phyloP scores from a whole-genome alignment of 2,113 vertebrate genomes.

The Thryonomys swinderianus region DNA sequence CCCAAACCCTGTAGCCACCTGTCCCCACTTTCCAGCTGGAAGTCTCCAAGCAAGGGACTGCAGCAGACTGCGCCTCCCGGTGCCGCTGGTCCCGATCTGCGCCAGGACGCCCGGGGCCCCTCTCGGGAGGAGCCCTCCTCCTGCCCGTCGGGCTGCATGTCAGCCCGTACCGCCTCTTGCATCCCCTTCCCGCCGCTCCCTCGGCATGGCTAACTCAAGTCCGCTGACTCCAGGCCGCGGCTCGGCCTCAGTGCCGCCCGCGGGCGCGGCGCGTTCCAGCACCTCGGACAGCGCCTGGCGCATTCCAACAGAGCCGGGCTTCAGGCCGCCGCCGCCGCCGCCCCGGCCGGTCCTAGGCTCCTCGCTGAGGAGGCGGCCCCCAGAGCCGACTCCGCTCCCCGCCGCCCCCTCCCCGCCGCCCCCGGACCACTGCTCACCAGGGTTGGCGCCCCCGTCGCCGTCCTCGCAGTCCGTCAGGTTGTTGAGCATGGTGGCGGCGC shows the following conservation, averaged over 20 bases:
- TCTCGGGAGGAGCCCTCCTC: constrained; percentile 42
- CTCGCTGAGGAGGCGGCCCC: constrained; percentile 55
- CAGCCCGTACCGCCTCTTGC: constrained; percentile 55
- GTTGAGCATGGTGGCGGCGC: constrained; percentile 94
- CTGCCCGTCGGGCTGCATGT: constrained; percentile 69
- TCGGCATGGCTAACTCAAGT: not conserved
- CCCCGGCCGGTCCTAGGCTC: constrained; percentile 5
- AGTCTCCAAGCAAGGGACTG: constrained; percentile 72
- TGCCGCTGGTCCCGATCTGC: constrained; percentile 50
- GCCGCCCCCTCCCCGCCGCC: constrained; percentile 52
- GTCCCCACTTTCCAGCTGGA: constrained; percentile 53
- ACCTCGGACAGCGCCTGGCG: constrained; percentile 83
- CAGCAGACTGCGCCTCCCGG: constrained; percentile 70
- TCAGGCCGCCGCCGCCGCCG: not conserved
- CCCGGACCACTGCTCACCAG: constrained; percentile 89
- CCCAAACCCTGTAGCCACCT: constrained; percentile 1
- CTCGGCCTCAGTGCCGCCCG: not conserved
- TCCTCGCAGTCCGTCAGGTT: constrained; percentile 98
- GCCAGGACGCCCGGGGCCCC: constrained; percentile 73
- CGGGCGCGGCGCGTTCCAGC: constrained; percentile 80
- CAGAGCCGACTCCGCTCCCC: constrained; percentile 46
- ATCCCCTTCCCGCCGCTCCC: constrained; percentile 37
- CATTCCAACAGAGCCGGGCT: constrained; percentile 71
- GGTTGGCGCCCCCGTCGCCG: constrained; percentile 95
- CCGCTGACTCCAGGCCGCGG: not conserved